phyloP scores from a whole-genome alignment of 2,113 vertebrate genomes.

The Cromileptes altivelis region DNA sequence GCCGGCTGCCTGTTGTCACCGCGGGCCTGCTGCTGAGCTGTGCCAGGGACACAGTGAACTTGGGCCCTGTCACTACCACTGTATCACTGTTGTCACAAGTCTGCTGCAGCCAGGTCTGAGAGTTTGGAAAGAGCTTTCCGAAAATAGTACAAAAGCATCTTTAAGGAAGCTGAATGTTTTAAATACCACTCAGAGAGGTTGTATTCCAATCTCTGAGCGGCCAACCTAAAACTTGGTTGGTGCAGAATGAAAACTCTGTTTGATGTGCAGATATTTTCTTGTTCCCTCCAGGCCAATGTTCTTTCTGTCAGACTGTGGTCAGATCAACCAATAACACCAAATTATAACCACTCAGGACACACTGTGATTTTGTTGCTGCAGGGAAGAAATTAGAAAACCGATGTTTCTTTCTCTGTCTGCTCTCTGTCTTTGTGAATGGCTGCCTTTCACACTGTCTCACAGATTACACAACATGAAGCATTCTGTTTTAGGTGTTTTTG shows the following conservation, averaged over 20 bases:
- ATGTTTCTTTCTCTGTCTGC: not conserved
- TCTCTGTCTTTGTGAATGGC: not conserved
- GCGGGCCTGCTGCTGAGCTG: conserved; percentile 17
- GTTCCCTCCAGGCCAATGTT: conserved; percentile 46
- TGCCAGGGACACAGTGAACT: conserved; percentile 41
- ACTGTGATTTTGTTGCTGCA: conserved; percentile 30
- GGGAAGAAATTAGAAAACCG: not conserved
- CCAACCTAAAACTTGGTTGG: not conserved
- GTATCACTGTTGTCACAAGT: conserved; percentile 47
- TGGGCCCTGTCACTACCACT: not conserved
- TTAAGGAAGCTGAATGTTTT: not conserved
- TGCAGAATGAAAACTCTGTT: not conserved
- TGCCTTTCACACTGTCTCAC: not conserved
- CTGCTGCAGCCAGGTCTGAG: conserved; percentile 19
- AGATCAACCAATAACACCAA: conserved; percentile 42
- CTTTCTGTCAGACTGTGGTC: conserved; percentile 30
- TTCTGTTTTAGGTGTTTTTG: conserved; percentile 16
- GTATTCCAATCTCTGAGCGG: not conserved
- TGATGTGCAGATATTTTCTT: not conserved
- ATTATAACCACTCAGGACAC: conserved; percentile 24
- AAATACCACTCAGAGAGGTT: not conserved
- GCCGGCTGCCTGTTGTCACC: conserved; percentile 36
- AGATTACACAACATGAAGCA: not conserved
- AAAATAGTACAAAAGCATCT: conserved; percentile 15
- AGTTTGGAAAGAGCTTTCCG: conserved; percentile 17